Conservation (phyloP, 2,113 vertebrate species). For the Tupaia tana region DNA sequence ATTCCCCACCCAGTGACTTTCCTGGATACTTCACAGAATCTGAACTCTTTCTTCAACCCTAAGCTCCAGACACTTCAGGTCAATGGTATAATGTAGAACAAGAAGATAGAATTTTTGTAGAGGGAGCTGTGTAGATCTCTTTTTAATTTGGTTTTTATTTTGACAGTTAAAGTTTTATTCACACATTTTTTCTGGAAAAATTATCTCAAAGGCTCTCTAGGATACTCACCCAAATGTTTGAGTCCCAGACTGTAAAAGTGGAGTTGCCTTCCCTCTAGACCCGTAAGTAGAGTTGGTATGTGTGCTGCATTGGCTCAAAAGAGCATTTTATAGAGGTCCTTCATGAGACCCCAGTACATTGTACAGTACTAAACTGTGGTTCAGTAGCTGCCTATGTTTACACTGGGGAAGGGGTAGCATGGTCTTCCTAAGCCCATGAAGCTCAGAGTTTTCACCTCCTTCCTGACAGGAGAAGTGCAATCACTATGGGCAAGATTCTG, state of each 20-base stretch:
- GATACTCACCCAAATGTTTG: neutral
- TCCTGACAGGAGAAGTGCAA: constrained; percentile 88
- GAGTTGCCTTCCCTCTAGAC: neutral
- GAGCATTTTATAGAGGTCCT: constrained; percentile 79
- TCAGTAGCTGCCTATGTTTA: constrained; percentile 92
- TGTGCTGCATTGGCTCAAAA: neutral
- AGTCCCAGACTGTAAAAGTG: neutral
- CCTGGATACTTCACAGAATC: neutral
- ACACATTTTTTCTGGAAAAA: neutral
- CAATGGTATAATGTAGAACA: neutral
- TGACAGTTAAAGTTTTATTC: neutral
- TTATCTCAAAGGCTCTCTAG: neutral
- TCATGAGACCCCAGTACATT: constrained; percentile 74
- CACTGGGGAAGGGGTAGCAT: constrained; percentile 91
- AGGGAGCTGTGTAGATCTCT: neutral
- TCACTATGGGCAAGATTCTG: constrained; percentile 93
- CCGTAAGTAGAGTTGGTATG: neutral
- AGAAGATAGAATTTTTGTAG: neutral
- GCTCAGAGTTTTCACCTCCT: constrained; percentile 92
- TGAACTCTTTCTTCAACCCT: neutral
- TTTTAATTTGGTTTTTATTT: neutral
- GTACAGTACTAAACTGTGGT: constrained; percentile 78
- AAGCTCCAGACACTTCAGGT: neutral
- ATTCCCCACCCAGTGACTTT: neutral
- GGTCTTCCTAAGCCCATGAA: constrained; percentile 91